phyloP scores from a whole-genome alignment of 2,888 invertebrate genomes.

The Tenthredo notha region DNA sequence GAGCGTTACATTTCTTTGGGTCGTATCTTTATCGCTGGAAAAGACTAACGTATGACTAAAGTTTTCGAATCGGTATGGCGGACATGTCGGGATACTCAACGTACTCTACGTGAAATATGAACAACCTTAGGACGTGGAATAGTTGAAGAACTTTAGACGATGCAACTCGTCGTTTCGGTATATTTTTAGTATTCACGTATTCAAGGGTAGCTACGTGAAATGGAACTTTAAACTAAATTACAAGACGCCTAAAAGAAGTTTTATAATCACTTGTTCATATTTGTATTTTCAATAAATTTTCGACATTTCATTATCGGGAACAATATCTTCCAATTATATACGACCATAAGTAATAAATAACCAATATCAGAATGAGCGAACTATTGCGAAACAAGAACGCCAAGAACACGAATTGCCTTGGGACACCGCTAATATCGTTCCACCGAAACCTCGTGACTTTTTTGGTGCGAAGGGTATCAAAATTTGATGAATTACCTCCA shows the following conservation, averaged over 20 bases:
- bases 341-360: not conserved
- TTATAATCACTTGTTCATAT: not conserved
- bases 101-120: slow-evolving; percentile 36
- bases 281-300: not conserved
- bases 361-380: not conserved
- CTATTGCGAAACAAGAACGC: not conserved
- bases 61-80: slow-evolving; percentile 23
- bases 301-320: not conserved
- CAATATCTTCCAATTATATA: not conserved
- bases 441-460: not conserved
- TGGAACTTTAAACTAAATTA: not conserved
- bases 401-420: not conserved
- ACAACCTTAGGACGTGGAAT: slow-evolving; percentile 29
- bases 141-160: slow-evolving; percentile 1
- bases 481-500: slow-evolving; percentile 20
- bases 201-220: not conserved
- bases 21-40: slow-evolving; percentile 14
- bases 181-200: slow-evolving; percentile 25
- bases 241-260: not conserved
- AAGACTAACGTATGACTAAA: slow-evolving; percentile 15
- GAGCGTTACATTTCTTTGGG: slow-evolving; percentile 24
- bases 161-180: not conserved
- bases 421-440: not conserved
- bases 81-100: slow-evolving; percentile 20
- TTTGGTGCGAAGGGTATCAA: slow-evolving; percentile 9